Base-by-base conservation (phyloP, 2,113 vertebrate species). In the Cyprinus carpio region DNA sequence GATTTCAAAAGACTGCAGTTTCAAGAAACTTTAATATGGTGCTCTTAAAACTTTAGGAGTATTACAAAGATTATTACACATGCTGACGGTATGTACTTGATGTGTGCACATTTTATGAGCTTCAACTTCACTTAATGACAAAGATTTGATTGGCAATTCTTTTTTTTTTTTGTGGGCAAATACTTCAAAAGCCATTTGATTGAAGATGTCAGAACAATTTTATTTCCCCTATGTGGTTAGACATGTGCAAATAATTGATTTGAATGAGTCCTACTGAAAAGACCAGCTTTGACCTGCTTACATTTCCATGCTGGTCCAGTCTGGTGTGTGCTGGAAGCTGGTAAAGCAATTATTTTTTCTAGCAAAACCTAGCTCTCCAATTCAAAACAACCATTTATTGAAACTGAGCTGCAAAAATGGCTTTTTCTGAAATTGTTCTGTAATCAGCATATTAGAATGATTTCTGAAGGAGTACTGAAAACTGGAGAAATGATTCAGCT, bases 41-140 rank as follows among this genome's bases (percentile, higher is more conserved):
- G 40, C 9, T 2, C 18, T 71, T 20, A 40, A 23, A 49, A 27
- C 40, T 75, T 49, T 23, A 71, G 31, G 18, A 71, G 71, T 25
- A 43, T 75, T 75, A 75, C 23, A 27, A 27, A 13, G 72, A 75
- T 49, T 12, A 75, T 49, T 75, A 49, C n/a, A 75, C 67, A 12
- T 23, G 20, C 20, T 71, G 67, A 40, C 20, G 6, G 4, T 23
- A 37, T 71, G 31, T 71, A 34, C 67, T 37, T 20, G 23, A 25
- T 25, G 23, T 27, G 23, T 46, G 72, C 25, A n/a, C 15, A 5
- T 27, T 46, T 75, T 27, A 11, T 43, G 5, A 27, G 72, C n/a
- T 75, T 75, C 43, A 40, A 49, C 40, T 16, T 75, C 2, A 15
- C 72, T 49, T 49, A 75, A 75, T 15, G 11, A 46, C 23, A 75